Base-by-base conservation (phyloP, 2,888 invertebrate genomes). In the Heliconius ethilla region DNA sequence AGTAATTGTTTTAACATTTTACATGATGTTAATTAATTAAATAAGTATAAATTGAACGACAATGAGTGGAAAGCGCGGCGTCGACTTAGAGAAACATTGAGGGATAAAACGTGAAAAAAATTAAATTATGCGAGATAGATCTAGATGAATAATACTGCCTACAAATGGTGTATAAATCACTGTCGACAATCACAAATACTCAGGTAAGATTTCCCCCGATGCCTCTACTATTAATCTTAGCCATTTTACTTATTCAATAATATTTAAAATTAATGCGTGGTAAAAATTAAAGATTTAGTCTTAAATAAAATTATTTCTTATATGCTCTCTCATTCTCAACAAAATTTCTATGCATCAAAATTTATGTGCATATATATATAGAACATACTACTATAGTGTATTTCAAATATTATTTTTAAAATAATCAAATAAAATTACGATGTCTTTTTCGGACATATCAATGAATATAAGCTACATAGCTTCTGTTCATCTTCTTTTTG, bases 181-280 rank as follows among this genome's bases (percentile, higher is more conserved):
- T 63, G 70, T 70, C 76, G 65, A 40, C 69, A 69, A 69, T 69
- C 69, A 69, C 40, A 69, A 76, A 76, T 72, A 90, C 90, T 91
- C 91, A 88, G 88, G 86, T 87, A 84, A 90, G 91, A 92, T 92
- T 92, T 92, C 92, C 92, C 91, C 77, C 65, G 91, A 81, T 85
- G 82, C 85, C 80, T 83, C 86, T 85, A 87, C 90, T 91, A 91
- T 91, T 91, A 92, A 92, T 91, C 89, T 80, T 65, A 70, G 70
- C 65, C 62, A 62, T 75, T 74, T 78, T 75, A 80, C 76, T 78
- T 80, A 80, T 73, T 75, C 76, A 76, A 72, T 75, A 33, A 76
- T 51, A 72, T 76, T 70, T 51, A 27, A 33, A 59, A 76, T 76
- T 37, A 33, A 72, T 76, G 37, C 18, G 25, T 37, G 9, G 37